Evolutionary conservation across 2,113 vertebrate species (phyloP).

Genomic region (Scolopax mira): DNA sequence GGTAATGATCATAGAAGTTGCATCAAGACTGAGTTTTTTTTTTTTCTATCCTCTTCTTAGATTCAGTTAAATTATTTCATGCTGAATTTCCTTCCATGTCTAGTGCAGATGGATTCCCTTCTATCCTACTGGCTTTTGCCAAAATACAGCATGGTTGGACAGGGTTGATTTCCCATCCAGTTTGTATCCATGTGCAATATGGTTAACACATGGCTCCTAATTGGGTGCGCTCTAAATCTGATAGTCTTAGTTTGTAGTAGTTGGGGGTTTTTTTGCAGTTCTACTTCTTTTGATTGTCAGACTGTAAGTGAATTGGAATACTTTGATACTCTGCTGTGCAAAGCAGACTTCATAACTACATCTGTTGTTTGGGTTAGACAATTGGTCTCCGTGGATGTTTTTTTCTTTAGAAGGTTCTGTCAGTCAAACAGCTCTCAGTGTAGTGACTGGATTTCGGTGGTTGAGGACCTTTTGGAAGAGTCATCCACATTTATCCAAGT

Average conservation of each 20-base stretch:
- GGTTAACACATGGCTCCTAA: neutral
- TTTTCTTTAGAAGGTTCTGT: neutral
- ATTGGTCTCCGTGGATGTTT: accelerated
- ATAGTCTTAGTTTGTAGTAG: neutral
- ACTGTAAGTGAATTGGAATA: neutral
- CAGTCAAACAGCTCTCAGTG: accelerated
- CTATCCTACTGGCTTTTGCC: neutral
- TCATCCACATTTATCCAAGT: neutral
- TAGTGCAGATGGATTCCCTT: neutral
- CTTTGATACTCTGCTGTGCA: neutral
- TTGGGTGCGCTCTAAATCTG: neutral
- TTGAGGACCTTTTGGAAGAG: neutral
- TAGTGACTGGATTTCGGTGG: neutral
- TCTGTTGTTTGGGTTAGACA: neutral
- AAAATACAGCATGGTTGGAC: neutral
- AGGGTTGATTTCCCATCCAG: neutral
- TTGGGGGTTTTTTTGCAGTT: neutral
- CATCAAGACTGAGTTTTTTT: neutral
- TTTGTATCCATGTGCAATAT: neutral
- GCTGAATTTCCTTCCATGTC: neutral
- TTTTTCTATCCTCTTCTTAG: neutral
- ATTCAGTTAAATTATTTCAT: neutral
- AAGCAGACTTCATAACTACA: neutral
- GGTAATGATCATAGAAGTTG: neutral
- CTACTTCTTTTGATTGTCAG: neutral